Evolutionary conservation across 2,113 vertebrate species (phyloP).

Genomic region (Tinamus guttatus): DNA sequence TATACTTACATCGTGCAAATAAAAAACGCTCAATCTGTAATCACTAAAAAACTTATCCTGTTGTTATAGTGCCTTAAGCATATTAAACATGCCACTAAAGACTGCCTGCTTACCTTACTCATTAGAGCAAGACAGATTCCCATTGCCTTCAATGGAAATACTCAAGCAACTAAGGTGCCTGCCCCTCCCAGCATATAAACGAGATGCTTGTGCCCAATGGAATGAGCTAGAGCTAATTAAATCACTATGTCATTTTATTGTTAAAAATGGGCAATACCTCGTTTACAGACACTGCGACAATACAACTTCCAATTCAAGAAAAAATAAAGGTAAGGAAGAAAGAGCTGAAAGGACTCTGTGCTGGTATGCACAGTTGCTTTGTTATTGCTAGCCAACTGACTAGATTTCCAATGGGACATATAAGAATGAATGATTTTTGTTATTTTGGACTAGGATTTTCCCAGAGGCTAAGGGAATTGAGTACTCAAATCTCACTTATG

Average conservation of each 20-base stretch:
- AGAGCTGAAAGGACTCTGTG: conserved; percentile 11
- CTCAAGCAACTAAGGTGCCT: not conserved
- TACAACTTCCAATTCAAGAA: not conserved
- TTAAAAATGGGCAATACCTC: not conserved
- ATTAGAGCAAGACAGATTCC: conserved; percentile 9
- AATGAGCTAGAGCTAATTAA: not conserved
- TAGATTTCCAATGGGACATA: not conserved
- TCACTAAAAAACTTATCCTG: not conserved
- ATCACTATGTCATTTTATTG: not conserved
- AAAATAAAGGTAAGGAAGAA: not conserved
- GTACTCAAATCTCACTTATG: not conserved
- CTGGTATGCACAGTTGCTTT: conserved; percentile 2
- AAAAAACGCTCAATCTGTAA: not conserved
- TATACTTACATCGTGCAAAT: not conserved
- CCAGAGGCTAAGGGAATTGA: not conserved
- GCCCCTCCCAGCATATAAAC: not conserved
- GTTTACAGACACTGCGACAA: not conserved
- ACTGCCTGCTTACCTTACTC: conserved; percentile 9
- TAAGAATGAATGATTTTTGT: not conserved
- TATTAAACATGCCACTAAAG: not conserved
- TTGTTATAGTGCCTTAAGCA: not conserved
- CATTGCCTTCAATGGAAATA: not conserved
- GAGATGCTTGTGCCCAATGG: not conserved
- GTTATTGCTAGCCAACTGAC: not conserved
- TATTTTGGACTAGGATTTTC: not conserved